These are phyloP conservation scores for Hesperia comma DNA, from an alignment of 2,888 invertebrate species.

Conservation along the genomic window DNA sequence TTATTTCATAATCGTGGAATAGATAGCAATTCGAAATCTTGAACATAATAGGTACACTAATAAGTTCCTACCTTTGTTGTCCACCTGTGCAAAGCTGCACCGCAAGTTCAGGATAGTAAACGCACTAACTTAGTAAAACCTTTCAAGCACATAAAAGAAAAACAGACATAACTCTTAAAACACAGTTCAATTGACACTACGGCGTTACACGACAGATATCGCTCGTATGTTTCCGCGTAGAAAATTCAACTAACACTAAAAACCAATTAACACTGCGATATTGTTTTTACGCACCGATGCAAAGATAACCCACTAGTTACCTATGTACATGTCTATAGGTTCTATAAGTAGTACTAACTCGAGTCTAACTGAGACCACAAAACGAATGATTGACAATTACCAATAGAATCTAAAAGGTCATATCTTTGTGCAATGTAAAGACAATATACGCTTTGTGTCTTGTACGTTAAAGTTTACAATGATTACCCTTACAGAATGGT, in stretches of 20 bases:
- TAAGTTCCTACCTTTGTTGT: too few relatives aligned
- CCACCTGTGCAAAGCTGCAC: too few relatives aligned
- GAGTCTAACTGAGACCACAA: neutral
- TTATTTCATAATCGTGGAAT: too few relatives aligned
- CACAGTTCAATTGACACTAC: neutral
- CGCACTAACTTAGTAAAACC: too few relatives aligned
- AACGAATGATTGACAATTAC: slow-evolving; percentile 2
- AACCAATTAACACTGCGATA: neutral
- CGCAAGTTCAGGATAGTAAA: too few relatives aligned
- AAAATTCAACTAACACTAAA: neutral
- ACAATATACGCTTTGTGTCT: neutral
- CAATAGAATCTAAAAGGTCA: neutral
- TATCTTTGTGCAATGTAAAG: neutral
- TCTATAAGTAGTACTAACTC: neutral
- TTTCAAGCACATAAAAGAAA: too few relatives aligned
- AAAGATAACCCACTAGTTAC: too few relatives aligned
- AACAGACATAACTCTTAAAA: too few relatives aligned
- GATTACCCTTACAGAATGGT: too few relatives aligned
- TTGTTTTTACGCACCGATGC: neutral
- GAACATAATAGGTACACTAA: too few relatives aligned
- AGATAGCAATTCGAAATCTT: too few relatives aligned
- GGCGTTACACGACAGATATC: neutral
- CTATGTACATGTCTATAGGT: neutral
- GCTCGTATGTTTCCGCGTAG: neutral
- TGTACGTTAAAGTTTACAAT: neutral